Percentiles rank a stretch among this genome's conserved stretches.
Evolutionary conservation across 2,888 invertebrate species (phyloP).

Genomic region (Brachynemurus nebulosus): DNA sequence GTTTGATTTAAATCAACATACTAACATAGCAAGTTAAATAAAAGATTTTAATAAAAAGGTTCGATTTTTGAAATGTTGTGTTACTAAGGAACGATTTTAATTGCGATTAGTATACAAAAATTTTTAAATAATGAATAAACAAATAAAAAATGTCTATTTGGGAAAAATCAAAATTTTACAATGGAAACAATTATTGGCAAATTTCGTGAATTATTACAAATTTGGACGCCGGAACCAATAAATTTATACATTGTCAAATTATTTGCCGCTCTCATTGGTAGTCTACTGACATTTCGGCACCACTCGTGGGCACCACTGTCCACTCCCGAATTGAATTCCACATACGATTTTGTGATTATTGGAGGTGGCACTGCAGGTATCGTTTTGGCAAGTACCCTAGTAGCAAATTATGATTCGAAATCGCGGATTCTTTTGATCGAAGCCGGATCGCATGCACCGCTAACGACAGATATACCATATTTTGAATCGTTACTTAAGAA

Average conservation of each 20-base stretch:
- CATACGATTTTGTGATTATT: constrained; percentile 20
- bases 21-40: too few species aligned
- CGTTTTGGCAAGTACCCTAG: constrained; percentile 35
- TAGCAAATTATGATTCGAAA: constrained; percentile 29
- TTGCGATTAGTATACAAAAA: background rate
- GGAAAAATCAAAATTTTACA: background rate
- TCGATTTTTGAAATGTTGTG: background rate
- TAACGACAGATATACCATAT: constrained; percentile 21
- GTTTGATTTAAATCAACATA: too few species aligned
- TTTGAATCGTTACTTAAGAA: constrained; percentile 18
- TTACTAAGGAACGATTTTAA: background rate
- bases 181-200: background rate
- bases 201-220: background rate
- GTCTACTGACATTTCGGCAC: background rate
- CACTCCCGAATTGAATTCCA: background rate
- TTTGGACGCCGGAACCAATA: background rate
- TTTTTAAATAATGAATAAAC: background rate
- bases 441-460: constrained; percentile 35
- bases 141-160: background rate
- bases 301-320: background rate
- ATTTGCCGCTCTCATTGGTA: background rate
- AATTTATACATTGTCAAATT: background rate
- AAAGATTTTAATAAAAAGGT: too few species aligned
- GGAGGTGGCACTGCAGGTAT: constrained; percentile 41
- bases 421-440: constrained; percentile 37